phyloP scores from a whole-genome alignment of 2,113 vertebrate species.

The Barbus barbus region DNA sequence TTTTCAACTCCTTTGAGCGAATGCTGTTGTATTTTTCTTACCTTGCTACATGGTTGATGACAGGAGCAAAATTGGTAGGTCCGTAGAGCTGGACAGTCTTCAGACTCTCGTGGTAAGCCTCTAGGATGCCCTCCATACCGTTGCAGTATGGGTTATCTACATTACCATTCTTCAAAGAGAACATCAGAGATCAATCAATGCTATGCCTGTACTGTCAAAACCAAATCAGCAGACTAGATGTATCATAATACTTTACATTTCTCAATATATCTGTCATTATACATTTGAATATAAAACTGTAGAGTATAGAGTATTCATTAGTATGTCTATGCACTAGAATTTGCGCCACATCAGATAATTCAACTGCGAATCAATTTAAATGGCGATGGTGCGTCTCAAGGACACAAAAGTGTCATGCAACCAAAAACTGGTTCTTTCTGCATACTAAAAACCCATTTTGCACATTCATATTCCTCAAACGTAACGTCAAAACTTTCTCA shows the following conservation, averaged over 20 bases:
- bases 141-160: slow-evolving; percentile 88
- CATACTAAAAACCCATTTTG: background rate
- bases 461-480: background rate
- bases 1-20: background rate
- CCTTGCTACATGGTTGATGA: slow-evolving; percentile 93
- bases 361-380: background rate
- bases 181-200: slow-evolving; percentile 42
- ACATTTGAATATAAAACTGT: background rate
- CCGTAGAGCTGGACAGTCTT: slow-evolving; percentile 95
- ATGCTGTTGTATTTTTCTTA: slow-evolving; percentile 57
- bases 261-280: background rate
- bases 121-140: slow-evolving; percentile 92
- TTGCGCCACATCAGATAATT: background rate
- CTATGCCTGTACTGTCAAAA: background rate
- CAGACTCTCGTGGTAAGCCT: slow-evolving; percentile 93
- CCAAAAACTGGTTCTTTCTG: background rate
- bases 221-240: background rate
- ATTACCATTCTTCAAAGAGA: slow-evolving; percentile 83
- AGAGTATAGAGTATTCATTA: background rate
- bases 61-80: slow-evolving; percentile 93
- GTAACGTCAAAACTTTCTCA: background rate
- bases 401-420: too few relatives aligned
- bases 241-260: background rate
- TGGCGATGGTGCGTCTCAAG: background rate
- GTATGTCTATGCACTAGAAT: background rate